phyloP scores from a whole-genome alignment of 1,140 invertebrate genomes.

The Drosophila bocki region DNA sequence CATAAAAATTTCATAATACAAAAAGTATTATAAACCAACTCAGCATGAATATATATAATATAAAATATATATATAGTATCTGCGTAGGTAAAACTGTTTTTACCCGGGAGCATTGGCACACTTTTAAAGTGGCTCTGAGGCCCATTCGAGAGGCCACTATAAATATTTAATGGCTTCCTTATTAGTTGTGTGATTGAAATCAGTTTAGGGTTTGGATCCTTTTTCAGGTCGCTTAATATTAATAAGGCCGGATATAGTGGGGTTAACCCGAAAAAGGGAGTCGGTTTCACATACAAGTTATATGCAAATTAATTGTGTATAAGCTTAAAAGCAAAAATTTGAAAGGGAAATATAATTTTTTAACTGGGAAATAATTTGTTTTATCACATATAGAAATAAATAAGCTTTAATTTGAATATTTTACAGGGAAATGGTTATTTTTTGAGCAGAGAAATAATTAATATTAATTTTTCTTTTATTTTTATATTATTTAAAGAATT shows the following conservation, averaged over 20 bases:
- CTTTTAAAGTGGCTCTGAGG: neutral
- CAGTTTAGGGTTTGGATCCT: too few species aligned
- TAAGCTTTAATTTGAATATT: neutral
- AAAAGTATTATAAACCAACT: conserved; percentile 2
- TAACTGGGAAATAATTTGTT: neutral
- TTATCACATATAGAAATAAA: too few species aligned
- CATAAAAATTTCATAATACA: conserved; percentile 46
- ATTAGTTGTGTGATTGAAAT: conserved; percentile 26
- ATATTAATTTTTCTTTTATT: too few species aligned
- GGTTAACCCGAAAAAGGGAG: neutral
- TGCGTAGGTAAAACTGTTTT: neutral
- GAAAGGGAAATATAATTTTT: neutral
- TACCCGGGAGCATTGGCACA: neutral
- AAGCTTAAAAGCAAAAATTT: neutral
- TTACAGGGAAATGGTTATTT: neutral
- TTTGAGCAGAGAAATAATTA: neutral
- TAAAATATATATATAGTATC: neutral
- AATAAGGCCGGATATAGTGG: neutral
- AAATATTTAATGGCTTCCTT: conserved; percentile 33
- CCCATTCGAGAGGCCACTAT: neutral
- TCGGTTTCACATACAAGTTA: neutral
- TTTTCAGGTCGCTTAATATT: neutral
- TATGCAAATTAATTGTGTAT: neutral
- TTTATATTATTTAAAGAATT: too few species aligned
- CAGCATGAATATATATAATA: neutral